Conservation (phyloP, 2,888 invertebrate species). For the Bruchidius siliquastri region DNA sequence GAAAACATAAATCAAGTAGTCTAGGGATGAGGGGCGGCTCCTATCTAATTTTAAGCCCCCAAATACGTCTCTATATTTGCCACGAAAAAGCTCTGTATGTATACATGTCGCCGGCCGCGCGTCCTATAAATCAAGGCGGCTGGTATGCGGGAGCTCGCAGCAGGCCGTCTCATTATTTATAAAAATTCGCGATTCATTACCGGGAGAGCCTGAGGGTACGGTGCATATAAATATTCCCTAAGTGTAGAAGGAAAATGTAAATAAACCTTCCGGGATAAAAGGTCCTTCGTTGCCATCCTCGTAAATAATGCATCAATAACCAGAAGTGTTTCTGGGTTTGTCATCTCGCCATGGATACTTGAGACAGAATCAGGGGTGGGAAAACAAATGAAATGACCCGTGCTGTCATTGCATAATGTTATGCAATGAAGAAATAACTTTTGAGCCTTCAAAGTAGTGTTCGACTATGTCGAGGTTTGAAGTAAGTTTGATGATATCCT, state of each 20-base stretch:
- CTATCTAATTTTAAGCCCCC: background rate
- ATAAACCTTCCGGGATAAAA: background rate
- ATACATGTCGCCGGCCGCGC: background rate
- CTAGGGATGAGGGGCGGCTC: background rate
- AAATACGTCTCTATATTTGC: background rate
- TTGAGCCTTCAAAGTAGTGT: too few relatives aligned
- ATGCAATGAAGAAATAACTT: too few relatives aligned
- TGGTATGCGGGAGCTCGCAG: background rate
- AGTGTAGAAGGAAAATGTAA: background rate
- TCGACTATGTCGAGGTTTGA: too few relatives aligned
- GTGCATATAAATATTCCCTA: background rate
- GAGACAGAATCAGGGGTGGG: background rate
- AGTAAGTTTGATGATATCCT: too few relatives aligned
- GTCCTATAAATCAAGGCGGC: background rate
- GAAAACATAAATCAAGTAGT: too few relatives aligned
- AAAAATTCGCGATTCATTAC: background rate
- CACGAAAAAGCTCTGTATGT: background rate
- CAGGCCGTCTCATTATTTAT: background rate
- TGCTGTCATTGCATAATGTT: too few relatives aligned
- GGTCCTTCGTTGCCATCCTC: background rate
- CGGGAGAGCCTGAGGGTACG: background rate
- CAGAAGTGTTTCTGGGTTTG: background rate
- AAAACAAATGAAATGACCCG: too few relatives aligned
- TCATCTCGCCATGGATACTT: background rate
- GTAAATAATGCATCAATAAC: background rate